phyloP scores from a whole-genome alignment of 53 echinoderm and acorn worm species.

The Holothuria leucospilota region DNA sequence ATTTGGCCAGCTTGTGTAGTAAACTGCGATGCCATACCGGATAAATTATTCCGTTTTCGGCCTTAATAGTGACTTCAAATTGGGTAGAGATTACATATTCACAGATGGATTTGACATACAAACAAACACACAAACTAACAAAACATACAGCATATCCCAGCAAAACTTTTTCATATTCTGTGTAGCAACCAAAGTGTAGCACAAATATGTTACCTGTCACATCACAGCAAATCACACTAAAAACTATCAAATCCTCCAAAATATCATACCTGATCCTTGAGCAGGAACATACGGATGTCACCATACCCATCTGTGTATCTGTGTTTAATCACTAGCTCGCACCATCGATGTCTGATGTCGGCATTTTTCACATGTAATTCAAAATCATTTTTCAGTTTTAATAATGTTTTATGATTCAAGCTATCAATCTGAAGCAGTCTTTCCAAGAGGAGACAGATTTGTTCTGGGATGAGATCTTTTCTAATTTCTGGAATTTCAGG shows the following conservation, averaged over 20 bases:
- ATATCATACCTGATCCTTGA: constrained; percentile 81
- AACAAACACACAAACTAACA: too few relatives aligned
- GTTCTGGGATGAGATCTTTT: constrained; percentile 71
- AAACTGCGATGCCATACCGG: too few relatives aligned
- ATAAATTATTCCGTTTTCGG: too few relatives aligned
- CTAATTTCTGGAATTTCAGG: not conserved
- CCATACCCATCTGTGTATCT: constrained; percentile 68
- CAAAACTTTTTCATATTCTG: too few relatives aligned
- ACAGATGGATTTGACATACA: too few relatives aligned
- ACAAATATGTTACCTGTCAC: too few relatives aligned
- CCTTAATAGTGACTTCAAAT: too few relatives aligned
- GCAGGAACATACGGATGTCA: constrained; percentile 78
- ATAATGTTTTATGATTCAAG: constrained; percentile 64
- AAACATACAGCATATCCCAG: too few relatives aligned
- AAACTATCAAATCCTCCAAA: not conserved
- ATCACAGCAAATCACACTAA: not conserved
- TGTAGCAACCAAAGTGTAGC: too few relatives aligned
- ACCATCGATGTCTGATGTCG: constrained; percentile 90
- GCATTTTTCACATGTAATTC: constrained; percentile 69
- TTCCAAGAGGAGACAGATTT: constrained; percentile 76
- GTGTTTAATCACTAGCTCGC: constrained; percentile 86
- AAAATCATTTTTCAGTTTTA: constrained; percentile 65
- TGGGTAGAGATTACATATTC: too few relatives aligned
- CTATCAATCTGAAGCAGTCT: constrained; percentile 52
- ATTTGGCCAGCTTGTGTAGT: too few relatives aligned